Evolutionary conservation across 2,797 vertebrate species (phyloP).

Genomic region (Coendou prehensilis): DNA sequence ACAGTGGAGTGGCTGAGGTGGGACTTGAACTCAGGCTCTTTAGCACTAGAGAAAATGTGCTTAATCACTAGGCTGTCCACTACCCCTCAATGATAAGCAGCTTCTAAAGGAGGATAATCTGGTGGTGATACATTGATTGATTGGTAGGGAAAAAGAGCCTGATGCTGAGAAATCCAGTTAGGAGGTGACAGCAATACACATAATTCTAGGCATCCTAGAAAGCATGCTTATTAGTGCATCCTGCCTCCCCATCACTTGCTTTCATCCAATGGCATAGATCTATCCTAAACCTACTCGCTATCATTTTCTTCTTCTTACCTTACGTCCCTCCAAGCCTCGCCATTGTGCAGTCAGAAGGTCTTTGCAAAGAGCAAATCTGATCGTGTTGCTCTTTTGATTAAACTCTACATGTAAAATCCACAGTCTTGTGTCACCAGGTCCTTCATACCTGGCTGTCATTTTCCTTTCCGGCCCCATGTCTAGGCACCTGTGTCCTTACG

Average conservation of each 20-base stretch:
- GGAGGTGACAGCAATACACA: not conserved
- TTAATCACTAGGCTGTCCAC: not conserved
- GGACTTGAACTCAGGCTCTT: not conserved
- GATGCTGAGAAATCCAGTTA: not conserved
- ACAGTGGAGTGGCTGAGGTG: not conserved
- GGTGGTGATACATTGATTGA: not conserved
- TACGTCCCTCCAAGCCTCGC: not conserved
- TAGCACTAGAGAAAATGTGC: not conserved
- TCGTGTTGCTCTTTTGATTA: not conserved
- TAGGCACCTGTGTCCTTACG: not conserved
- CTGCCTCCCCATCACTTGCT: not conserved
- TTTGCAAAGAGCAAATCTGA: constrained; percentile 18
- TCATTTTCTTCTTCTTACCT: not conserved
- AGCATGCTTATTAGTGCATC: not conserved
- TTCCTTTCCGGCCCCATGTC: not conserved
- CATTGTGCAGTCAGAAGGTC: not conserved
- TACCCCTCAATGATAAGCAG: not conserved
- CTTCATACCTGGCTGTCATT: not conserved
- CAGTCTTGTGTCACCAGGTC: not conserved
- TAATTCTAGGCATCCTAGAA: not conserved
- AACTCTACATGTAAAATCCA: not conserved
- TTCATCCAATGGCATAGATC: not conserved
- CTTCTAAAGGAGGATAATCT: not conserved
- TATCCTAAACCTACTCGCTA: not conserved
- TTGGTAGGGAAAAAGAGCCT: not conserved